Conservation (phyloP, 2,888 invertebrate genomes). For the Melanchra persicariae region DNA sequence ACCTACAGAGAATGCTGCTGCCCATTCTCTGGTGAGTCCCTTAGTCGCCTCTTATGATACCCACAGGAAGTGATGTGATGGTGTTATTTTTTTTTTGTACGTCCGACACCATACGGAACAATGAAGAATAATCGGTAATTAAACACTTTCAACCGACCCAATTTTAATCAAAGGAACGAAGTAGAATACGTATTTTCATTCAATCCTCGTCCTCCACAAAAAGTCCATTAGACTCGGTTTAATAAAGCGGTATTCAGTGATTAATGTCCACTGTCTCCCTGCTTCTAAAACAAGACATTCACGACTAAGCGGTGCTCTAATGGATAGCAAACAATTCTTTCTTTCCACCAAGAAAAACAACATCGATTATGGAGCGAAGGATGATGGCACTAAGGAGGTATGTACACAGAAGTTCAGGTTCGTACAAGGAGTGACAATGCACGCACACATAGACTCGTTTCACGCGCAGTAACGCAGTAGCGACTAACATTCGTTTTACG, state of each 20-base stretch:
- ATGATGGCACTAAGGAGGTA: not conserved
- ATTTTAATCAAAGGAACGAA: conserved; percentile 8
- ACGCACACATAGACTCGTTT: not conserved
- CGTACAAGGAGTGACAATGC: not conserved
- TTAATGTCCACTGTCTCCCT: conserved; percentile 48
- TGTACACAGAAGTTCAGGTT: conserved; percentile 7
- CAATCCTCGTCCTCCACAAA: conserved; percentile 21
- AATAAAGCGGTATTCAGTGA: conserved; percentile 40
- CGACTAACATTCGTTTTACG: not conserved
- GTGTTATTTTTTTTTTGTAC: too few relatives aligned
- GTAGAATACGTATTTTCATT: conserved; percentile 44
- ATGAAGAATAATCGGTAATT: not conserved
- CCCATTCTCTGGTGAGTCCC: too few relatives aligned
- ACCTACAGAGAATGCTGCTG: too few relatives aligned
- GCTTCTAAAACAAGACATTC: conserved; percentile 35
- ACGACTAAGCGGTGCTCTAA: conserved; percentile 47
- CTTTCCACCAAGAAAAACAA: conserved; percentile 34
- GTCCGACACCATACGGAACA: too few relatives aligned
- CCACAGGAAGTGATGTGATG: too few relatives aligned
- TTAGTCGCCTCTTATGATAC: too few relatives aligned
- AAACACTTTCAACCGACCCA: not conserved
- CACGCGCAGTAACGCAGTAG: not conserved
- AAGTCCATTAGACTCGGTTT: conserved; percentile 30
- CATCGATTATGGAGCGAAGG: conserved; percentile 28
- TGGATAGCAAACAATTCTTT: conserved; percentile 63